phyloP scores from a whole-genome alignment of 2,797 vertebrate species.

The Chiroxiphia lanceolata region DNA sequence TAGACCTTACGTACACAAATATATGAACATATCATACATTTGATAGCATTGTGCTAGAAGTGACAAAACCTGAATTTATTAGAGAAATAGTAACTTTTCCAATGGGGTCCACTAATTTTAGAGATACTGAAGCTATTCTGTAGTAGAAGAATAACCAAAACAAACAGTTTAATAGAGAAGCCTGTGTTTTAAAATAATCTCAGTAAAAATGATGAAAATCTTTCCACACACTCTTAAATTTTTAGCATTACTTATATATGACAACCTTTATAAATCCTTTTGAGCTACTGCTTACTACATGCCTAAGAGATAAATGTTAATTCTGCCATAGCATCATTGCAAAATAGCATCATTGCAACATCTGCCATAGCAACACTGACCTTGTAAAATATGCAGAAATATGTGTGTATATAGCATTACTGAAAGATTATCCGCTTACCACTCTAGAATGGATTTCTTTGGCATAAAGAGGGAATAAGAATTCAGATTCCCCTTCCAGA shows the following conservation, averaged over 20 bases:
- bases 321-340: not conserved
- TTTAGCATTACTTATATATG: not conserved
- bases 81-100: not conserved
- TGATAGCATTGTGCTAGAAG: not conserved
- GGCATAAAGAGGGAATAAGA: constrained; percentile 91
- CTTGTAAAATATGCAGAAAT: not conserved
- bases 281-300: not conserved
- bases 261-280: not conserved
- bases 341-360: too few relatives aligned
- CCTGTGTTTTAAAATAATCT: not conserved
- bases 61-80: not conserved
- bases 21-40: not conserved
- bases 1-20: not conserved
- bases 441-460: constrained; percentile 93
- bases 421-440: constrained; percentile 74
- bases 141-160: not conserved
- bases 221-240: not conserved
- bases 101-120: not conserved
- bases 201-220: not conserved
- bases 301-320: not conserved
- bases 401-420: not conserved
- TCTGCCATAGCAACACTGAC: not conserved
- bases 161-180: not conserved
- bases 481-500: constrained; percentile 94
- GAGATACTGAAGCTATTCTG: not conserved